These are phyloP conservation scores for Telmatochromis brichardi DNA, from an alignment of 2,113 vertebrate species.

Conservation along the genomic window DNA sequence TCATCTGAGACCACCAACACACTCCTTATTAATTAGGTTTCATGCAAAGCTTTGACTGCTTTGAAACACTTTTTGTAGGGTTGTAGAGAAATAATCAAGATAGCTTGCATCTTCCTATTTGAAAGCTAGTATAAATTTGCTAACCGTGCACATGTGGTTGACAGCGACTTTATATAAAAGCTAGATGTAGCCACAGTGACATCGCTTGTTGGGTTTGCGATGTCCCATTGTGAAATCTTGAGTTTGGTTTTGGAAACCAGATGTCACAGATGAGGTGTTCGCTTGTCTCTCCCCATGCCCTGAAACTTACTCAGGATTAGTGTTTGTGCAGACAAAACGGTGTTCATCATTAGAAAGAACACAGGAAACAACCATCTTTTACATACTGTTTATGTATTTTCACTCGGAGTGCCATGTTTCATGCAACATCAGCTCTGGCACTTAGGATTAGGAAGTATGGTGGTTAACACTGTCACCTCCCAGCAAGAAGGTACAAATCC, in stretches of 20 bases:
- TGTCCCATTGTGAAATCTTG: background rate
- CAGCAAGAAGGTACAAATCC: background rate
- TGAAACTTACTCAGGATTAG: background rate
- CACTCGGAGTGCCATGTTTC: background rate
- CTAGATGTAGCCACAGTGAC: background rate
- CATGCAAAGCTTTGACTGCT: background rate
- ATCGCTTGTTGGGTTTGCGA: background rate
- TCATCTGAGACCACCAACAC: background rate
- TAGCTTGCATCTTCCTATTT: background rate
- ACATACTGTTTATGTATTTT: background rate
- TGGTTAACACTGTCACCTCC: background rate
- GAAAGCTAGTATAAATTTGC: background rate
- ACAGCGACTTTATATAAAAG: background rate
- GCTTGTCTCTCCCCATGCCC: background rate
- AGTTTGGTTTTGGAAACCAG: background rate
- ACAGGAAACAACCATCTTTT: background rate
- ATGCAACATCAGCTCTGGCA: background rate
- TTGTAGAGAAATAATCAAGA: background rate
- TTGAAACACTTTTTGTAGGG: background rate
- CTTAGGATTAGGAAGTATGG: background rate
- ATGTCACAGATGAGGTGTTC: background rate
- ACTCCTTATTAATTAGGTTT: background rate
- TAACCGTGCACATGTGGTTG: background rate
- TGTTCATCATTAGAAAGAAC: background rate
- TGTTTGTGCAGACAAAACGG: rapidly evolving